A percentile compares a stretch with the other conserved stretches of the same genome.
phyloP scores from a whole-genome alignment of 2,113 vertebrate genomes.

The Corvus moneduloides region DNA sequence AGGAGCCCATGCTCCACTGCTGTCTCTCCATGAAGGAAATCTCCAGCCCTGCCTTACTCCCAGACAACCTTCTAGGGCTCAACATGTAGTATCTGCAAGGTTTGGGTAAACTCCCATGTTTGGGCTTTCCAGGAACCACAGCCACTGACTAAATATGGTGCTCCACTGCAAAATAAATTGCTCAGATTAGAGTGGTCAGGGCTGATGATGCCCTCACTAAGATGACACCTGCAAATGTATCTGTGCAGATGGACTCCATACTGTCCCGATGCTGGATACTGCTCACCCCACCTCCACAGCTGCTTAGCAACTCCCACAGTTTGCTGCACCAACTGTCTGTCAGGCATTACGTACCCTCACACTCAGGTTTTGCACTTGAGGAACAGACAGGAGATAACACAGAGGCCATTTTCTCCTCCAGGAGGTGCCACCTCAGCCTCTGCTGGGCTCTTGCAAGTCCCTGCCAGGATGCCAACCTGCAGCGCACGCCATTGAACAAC shows the following conservation, averaged over 20 bases:
- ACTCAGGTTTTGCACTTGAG: background rate
- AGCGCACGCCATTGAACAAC: fast-evolving
- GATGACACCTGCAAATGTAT: background rate
- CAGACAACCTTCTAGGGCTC: background rate
- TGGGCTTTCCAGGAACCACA: background rate
- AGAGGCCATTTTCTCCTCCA: background rate
- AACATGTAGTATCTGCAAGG: background rate
- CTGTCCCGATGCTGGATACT: background rate
- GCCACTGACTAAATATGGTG: fast-evolving
- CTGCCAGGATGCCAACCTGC: background rate
- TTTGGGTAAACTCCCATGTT: background rate
- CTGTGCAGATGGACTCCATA: background rate
- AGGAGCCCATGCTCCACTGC: background rate
- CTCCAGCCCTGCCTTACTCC: background rate
- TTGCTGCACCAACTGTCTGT: fast-evolving
- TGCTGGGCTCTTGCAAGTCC: background rate
- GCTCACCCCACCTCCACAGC: background rate
- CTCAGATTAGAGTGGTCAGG: background rate
- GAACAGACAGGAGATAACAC: background rate
- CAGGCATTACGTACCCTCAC: background rate
- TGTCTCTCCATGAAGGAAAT: background rate
- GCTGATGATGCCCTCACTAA: fast-evolving
- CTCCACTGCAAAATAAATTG: background rate
- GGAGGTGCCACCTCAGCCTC: background rate
- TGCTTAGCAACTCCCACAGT: background rate